Conservation (phyloP, 2,888 invertebrate genomes). For the Tetropium fuscum region DNA sequence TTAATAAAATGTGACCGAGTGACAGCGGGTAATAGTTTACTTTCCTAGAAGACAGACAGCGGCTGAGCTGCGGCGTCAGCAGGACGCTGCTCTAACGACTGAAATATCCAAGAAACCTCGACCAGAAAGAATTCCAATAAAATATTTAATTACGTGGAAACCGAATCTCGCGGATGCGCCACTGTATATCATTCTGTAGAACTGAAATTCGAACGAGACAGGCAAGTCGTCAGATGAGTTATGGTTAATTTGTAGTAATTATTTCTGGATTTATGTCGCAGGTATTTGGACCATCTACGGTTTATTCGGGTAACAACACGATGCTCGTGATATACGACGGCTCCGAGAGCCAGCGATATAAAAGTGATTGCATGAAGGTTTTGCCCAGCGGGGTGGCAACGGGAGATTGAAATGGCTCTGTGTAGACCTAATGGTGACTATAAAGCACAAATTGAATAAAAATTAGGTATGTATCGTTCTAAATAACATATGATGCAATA, state of each 20-base stretch:
- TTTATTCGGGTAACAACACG: slow-evolving; percentile 46
- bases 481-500: too few relatives aligned
- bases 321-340: slow-evolving; percentile 49
- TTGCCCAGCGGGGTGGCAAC: slow-evolving; percentile 39
- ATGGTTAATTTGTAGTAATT: slow-evolving; percentile 53
- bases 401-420: slow-evolving; percentile 15
- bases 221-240: slow-evolving; percentile 40
- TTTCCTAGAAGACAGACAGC: too few relatives aligned
- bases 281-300: slow-evolving; percentile 53
- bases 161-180: neutral
- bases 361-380: slow-evolving; percentile 44
- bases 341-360: slow-evolving; percentile 47
- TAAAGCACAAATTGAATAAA: slow-evolving; percentile 13
- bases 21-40: too few relatives aligned
- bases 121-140: slow-evolving; percentile 3
- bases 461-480: too few relatives aligned
- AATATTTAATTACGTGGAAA: slow-evolving; percentile 3
- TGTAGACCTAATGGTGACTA: neutral
- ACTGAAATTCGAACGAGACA: slow-evolving; percentile 17
- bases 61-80: too few relatives aligned
- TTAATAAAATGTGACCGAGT: too few relatives aligned
- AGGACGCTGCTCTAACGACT: too few relatives aligned
- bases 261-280: slow-evolving; percentile 55
- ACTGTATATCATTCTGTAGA: slow-evolving; percentile 8
- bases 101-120: too few relatives aligned